A percentile compares a stretch with the other conserved stretches of the same genome.
These are phyloP conservation scores for Leguminivora glycinivorella DNA, from an alignment of 1,140 invertebrate genomes.

Conservation along the genomic window DNA sequence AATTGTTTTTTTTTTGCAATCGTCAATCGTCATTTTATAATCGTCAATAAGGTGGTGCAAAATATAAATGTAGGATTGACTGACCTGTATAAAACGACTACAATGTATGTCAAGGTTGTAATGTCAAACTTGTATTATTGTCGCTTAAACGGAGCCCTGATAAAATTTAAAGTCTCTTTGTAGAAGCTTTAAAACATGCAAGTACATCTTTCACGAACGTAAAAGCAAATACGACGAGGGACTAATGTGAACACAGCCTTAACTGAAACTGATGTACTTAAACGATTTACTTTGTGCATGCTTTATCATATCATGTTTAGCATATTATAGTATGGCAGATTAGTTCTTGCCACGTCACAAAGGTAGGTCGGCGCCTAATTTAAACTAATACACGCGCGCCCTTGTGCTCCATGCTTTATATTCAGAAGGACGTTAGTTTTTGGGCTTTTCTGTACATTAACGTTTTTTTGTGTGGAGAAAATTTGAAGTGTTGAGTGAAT, in stretches of 20 bases:
- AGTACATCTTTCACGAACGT: too few relatives aligned
- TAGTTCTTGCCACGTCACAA: background rate
- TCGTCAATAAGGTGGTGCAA: too few relatives aligned
- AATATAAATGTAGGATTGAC: too few relatives aligned
- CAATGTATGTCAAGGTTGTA: too few relatives aligned
- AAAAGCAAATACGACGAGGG: background rate
- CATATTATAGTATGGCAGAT: background rate
- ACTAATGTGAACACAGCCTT: background rate
- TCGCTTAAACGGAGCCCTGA: too few relatives aligned
- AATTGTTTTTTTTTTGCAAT: too few relatives aligned
- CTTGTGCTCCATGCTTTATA: background rate
- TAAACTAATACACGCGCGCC: background rate
- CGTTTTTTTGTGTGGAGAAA: background rate
- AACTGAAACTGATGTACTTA: background rate
- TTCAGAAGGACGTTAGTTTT: background rate
- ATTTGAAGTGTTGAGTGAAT: background rate
- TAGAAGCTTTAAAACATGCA: too few relatives aligned
- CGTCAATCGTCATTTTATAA: too few relatives aligned
- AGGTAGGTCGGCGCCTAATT: constrained; percentile 7
- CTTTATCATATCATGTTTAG: background rate
- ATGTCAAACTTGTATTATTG: too few relatives aligned
- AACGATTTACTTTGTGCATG: constrained; percentile 10
- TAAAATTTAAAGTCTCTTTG: too few relatives aligned
- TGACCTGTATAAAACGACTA: too few relatives aligned
- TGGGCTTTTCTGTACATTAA: background rate